phyloP scores from a whole-genome alignment of 2,888 invertebrate genomes.

The Drymonia ruficornis region DNA sequence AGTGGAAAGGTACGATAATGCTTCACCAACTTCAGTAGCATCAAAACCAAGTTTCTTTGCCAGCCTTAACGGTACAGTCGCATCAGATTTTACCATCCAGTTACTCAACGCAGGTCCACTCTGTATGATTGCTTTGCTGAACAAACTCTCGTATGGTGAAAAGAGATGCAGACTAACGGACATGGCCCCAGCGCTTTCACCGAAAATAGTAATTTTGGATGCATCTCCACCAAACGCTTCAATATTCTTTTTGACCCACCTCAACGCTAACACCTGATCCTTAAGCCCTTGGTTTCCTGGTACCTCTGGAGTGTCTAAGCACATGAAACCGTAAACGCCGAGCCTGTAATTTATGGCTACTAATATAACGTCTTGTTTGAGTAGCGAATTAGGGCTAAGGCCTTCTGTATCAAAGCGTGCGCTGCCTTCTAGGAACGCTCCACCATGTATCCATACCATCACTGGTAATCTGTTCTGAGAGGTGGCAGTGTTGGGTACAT shows the following conservation, averaged over 20 bases:
- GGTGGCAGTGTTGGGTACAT: conserved; percentile 33
- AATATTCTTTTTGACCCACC: conserved; percentile 51
- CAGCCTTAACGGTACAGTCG: conserved; percentile 31
- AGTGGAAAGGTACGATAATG: conserved; percentile 36
- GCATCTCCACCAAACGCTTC: conserved; percentile 44
- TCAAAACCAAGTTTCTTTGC: conserved; percentile 43
- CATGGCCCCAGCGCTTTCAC: conserved; percentile 44
- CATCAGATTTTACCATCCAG: conserved; percentile 30
- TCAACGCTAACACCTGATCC: conserved; percentile 44
- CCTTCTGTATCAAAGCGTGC: conserved; percentile 15
- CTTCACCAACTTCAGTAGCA: conserved; percentile 37
- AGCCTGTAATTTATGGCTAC: conserved; percentile 50
- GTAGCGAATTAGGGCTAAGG: background rate
- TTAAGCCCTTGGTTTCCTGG: conserved; percentile 56
- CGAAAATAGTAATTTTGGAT: conserved; percentile 42
- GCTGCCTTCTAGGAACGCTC: conserved; percentile 17
- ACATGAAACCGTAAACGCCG: conserved; percentile 50
- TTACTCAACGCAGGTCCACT: conserved; percentile 42
- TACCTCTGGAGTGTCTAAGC: conserved; percentile 39
- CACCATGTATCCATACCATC: conserved; percentile 35
- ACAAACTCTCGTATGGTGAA: conserved; percentile 38
- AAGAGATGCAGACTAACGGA: conserved; percentile 42
- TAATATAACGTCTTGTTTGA: conserved; percentile 18
- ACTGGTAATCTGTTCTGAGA: conserved; percentile 26
- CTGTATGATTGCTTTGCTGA: conserved; percentile 43